Conservation (phyloP, 2,888 invertebrate species). For the Selenia dentaria region DNA sequence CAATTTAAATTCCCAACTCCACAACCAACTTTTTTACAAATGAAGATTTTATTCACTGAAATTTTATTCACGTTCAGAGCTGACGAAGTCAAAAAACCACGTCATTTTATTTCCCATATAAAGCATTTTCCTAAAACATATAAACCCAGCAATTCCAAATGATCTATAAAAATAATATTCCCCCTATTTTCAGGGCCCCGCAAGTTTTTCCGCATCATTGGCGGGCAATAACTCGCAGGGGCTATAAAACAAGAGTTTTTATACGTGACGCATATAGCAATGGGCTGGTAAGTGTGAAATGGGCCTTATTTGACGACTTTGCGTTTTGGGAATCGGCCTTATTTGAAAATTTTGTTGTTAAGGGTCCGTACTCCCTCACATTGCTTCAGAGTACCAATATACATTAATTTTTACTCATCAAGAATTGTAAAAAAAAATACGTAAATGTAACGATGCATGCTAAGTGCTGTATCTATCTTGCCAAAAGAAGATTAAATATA, state of each 20-base stretch:
- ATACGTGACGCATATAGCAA: conserved; percentile 15
- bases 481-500: too few relatives aligned
- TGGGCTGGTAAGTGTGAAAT: conserved; percentile 14
- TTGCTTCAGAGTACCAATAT: too few relatives aligned
- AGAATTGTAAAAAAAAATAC: too few relatives aligned
- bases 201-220: conserved; percentile 54
- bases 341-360: too few relatives aligned
- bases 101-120: not conserved
- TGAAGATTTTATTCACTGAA: too few relatives aligned
- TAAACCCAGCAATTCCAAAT: conserved; percentile 27
- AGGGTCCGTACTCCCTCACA: too few relatives aligned
- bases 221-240: conserved; percentile 56
- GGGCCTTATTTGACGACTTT: conserved; percentile 36
- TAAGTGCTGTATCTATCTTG: too few relatives aligned
- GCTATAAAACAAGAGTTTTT: conserved; percentile 46
- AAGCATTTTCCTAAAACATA: conserved; percentile 28
- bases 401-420: too few relatives aligned
- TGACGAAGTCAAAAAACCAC: not conserved
- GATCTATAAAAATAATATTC: conserved; percentile 38
- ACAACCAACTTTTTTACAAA: too few relatives aligned
- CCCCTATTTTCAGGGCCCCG: conserved; percentile 41
- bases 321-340: conserved; percentile 1
- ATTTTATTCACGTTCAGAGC: not conserved
- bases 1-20: too few relatives aligned
- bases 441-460: too few relatives aligned